Evolutionary conservation across 2,797 vertebrate species (phyloP).

Genomic region (Coccyzus lansbergi): DNA sequence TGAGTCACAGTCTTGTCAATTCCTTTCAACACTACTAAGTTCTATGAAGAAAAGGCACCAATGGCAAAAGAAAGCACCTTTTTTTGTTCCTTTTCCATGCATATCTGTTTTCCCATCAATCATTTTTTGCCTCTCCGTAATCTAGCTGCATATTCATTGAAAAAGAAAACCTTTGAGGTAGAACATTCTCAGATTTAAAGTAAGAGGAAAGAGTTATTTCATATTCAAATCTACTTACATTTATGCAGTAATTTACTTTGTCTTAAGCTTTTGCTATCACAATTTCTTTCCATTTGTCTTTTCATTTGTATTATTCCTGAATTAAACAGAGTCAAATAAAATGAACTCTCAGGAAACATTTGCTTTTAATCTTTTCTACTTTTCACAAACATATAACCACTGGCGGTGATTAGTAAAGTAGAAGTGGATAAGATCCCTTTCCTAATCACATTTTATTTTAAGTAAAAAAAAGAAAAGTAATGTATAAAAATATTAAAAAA

Average conservation of each 20-base stretch:
- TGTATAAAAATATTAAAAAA: not conserved
- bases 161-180: not conserved
- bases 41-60: not conserved
- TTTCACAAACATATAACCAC: not conserved
- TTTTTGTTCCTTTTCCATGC: not conserved
- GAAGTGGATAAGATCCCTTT: not conserved
- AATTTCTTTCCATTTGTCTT: not conserved
- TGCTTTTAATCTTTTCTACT: not conserved
- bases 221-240: constrained; percentile 7
- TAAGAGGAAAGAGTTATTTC: not conserved
- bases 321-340: not conserved
- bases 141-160: not conserved
- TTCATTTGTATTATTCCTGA: not conserved
- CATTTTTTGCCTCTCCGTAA: not conserved
- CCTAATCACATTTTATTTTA: not conserved
- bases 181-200: constrained; percentile 22
- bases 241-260: not conserved
- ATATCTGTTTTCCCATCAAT: not conserved
- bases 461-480: not conserved
- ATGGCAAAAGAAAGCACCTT: not conserved
- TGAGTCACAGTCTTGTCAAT: not conserved
- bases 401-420: not conserved
- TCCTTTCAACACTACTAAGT: not conserved
- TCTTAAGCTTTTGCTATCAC: constrained; percentile 6
- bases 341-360: not conserved